Base-by-base conservation (phyloP, 1,140 invertebrate species). In the Brachionus asplanchnoidis region DNA sequence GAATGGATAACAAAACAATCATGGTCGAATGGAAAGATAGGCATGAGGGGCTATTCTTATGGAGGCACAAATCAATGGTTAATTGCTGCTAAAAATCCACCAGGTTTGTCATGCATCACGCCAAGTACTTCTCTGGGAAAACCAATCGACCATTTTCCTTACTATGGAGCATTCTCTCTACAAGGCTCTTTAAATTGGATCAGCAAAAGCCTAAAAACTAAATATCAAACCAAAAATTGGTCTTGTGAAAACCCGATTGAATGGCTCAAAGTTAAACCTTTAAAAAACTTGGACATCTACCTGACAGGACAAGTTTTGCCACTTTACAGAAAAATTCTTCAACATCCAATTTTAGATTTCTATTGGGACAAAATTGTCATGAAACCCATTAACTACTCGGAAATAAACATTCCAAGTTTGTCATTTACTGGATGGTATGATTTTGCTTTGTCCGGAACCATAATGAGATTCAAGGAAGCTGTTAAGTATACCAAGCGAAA, bases 361-460 rank as follows among this genome's bases (percentile, higher is more conserved):
- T 79, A 46, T 53, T 79, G 77, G 77, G 7, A 56, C 4, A 20
- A 23, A 82, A 7, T 66, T 12, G 14, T 42, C 17, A 56, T 82
- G 8, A 65, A 53, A 20, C n/a, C 75, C 17, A 11, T 23, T 1
- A 44, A 60, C 42, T 82, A 56, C 32, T n/a, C 50, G 6, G 12
- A 56, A 6, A 66, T 82, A 40, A 60, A 26, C 3, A 66, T 82
- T 40, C 78, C 78, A 36, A 12, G 28, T 8, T 23, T 82, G 46
- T 17, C 50, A 12, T 82, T 82, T 32, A 82, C 78, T 23, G 78
- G 78, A 9, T 82, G 78, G 78, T 82, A 26, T 66, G 78, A 82
- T 60, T 32, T 32, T 12, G 28, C 78, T 0, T 11, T 82, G 17
- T 26, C 7, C n/a, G 78, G 78, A 23, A 82, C 78, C 11, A 23